Base-by-base conservation (phyloP, 2,797 vertebrate genomes). In the Chromis chromis region DNA sequence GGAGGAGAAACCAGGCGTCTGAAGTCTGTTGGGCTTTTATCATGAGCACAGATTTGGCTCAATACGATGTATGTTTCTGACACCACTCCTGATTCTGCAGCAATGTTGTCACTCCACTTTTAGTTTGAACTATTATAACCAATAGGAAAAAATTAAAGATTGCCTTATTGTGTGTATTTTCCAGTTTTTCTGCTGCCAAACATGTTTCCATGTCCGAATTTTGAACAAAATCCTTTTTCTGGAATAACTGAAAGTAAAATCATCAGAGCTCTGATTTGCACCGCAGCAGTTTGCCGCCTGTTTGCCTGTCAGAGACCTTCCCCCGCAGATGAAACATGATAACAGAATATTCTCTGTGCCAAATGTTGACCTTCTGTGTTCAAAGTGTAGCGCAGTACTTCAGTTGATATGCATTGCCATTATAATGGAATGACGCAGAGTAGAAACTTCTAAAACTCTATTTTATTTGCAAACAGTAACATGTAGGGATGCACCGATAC, bases 401-500 rank as follows among this genome's bases (percentile, higher is more conserved):
- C 64, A 42, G 65, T 25, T 74, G 69, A 80, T 55, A 73, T 71
- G 83, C 67, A 66, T 55, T 68, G 54, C 68, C 71, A 66, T 76
- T 56, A 31, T 56, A 83, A 65, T 70, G 71, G 67, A 86, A 85
- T 79, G 67, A 84, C 24, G 1, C 62, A 77, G 60, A 85, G 72
- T 44, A 73, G 42, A 88, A 73, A 86, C 56, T 31, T 83, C 78
- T 88, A 88, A 78, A 84, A 62, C 57, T 77, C 76, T 76, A 76
- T 66, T 82, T 86, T 79, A 77, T 84, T 79, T 76, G 50, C 83
- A 46, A 76, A 70, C 59, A 74, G 83, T 73, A 82, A 88, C 74
- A 80, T 83, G 36, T 72, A 86, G 84, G 82, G 88, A 91, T 88
- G 86, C 88, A 91, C 86, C 82, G 33, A 86, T 76, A 77, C 61